Evolutionary conservation across 2,888 invertebrate species (phyloP), one percentile per base, ranked within the genome.

Genomic region (Mythimna pallens): DNA sequence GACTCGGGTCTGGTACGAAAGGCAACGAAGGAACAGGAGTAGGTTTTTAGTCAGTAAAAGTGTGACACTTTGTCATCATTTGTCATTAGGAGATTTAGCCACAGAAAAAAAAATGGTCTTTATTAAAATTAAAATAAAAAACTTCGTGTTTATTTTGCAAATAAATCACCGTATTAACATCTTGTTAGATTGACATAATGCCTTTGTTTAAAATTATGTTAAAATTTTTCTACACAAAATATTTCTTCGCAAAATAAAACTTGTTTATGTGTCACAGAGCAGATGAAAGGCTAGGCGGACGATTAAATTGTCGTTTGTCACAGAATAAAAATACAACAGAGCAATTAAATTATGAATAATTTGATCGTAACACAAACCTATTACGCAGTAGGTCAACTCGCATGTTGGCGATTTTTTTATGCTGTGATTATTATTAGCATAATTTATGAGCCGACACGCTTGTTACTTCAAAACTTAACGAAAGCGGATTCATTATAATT

Each of bases 381-480:
- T 79, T 75, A 65, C 5, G 25, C 52, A 79, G 75, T 66, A 40
- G 66, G 22, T 30, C 64, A 75, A 64, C 54, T 22, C 50, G 63
- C 57, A 34, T 54, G 14, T 22, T 54, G 10, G 25, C n/a, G 17
- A 25, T 22, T 61, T 70, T 79, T 80, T 65, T 65, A 52, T 47
- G 43, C 40, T 70, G 59, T 62, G 65, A 34, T 43, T 47, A 82
- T 47, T 47, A 83, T 80, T 81, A 73, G 40, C 62, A 80, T 76
- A 76, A 80, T 76, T 73, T 76, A 83, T 55, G 62, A 67, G 65
- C 0, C 43, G 25, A 67, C 71, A 70, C 54, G 67, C 67, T 76
- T 67, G 65, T 70, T 76, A 66, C 68, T 61, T 63, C 59, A 47
- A 67, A 74, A 68, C 50, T 17, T 36, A 73, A 55, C 62, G 50